phyloP scores from a whole-genome alignment of 2,797 vertebrate species.

The Platyrinchus mystaceus region DNA sequence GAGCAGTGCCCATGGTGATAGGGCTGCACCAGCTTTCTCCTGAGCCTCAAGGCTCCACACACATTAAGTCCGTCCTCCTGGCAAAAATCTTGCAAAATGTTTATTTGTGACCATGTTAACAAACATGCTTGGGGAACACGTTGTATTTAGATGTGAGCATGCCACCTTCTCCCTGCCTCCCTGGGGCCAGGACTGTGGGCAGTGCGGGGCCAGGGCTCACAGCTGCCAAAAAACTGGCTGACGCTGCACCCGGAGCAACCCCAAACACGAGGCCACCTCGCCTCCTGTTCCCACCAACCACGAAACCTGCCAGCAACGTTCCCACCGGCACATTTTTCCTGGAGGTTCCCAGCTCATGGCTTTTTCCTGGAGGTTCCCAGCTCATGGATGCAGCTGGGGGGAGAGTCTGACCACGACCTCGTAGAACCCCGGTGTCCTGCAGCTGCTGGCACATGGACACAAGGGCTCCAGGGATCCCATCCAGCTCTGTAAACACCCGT shows the following conservation, averaged over 20 bases:
- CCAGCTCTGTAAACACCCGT: not conserved
- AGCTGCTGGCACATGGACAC: not conserved
- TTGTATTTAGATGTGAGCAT: not conserved
- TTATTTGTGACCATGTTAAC: conserved; percentile 21
- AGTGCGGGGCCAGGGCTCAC: not conserved
- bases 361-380: not conserved
- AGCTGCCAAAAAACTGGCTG: not conserved
- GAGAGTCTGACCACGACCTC: not conserved
- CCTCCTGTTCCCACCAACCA: not conserved
- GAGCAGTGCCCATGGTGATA: not conserved
- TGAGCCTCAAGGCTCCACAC: not conserved
- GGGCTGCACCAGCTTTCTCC: not conserved
- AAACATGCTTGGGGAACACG: conserved; percentile 1
- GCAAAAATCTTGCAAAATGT: not conserved
- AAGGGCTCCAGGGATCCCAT: not conserved
- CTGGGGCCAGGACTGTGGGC: not conserved
- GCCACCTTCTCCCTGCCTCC: not conserved
- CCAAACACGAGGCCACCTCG: not conserved
- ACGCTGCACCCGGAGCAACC: not conserved
- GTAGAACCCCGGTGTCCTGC: not conserved
- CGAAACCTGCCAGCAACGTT: not conserved
- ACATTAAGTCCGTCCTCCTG: not conserved
- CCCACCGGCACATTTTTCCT: not conserved
- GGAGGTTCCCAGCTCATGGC: not conserved
- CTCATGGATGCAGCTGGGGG: not conserved